A percentile compares a stretch with the other conserved stretches of the same genome.
These are phyloP conservation scores for Bathynomus jamesi DNA, from an alignment of 1,140 invertebrate genomes.

Conservation along the genomic window DNA sequence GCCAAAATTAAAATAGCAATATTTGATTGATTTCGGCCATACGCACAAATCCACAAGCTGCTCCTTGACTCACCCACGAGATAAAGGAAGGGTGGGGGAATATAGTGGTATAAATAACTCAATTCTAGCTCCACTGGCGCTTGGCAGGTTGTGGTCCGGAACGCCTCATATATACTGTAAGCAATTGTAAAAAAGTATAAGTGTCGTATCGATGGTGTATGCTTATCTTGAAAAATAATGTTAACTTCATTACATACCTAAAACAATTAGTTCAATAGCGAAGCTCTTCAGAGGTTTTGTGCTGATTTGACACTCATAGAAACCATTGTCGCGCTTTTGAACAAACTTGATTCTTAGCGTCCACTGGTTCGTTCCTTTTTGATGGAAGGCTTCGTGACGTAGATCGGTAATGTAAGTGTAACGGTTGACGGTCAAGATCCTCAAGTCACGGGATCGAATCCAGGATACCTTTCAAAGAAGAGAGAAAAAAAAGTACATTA, in stretches of 20 bases:
- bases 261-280: constrained; percentile 72
- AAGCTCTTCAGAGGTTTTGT: constrained; percentile 77
- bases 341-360: constrained; percentile 56
- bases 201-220: too few relatives aligned
- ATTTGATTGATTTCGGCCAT: too few relatives aligned
- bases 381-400: constrained; percentile 46
- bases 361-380: constrained; percentile 52
- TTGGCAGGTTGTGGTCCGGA: too few relatives aligned
- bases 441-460: constrained; percentile 41
- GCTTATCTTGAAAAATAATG: too few relatives aligned
- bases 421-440: constrained; percentile 42
- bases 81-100: too few relatives aligned
- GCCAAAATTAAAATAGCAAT: too few relatives aligned
- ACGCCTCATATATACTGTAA: too few relatives aligned
- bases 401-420: constrained; percentile 43
- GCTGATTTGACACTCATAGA: constrained; percentile 84
- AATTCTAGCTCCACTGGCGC: too few relatives aligned
- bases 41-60: too few relatives aligned
- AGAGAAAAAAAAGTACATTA: neutral
- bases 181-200: too few relatives aligned
- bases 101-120: too few relatives aligned
- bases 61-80: too few relatives aligned
- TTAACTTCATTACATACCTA: constrained; percentile 58
- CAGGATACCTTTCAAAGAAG: constrained; percentile 43
- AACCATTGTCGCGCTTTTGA: constrained; percentile 67